A percentile compares a stretch with the other conserved stretches of the same genome.
These are phyloP conservation scores for Ridgeia piscesae DNA, from an alignment of 1,140 invertebrate species.

Conservation along the genomic window DNA sequence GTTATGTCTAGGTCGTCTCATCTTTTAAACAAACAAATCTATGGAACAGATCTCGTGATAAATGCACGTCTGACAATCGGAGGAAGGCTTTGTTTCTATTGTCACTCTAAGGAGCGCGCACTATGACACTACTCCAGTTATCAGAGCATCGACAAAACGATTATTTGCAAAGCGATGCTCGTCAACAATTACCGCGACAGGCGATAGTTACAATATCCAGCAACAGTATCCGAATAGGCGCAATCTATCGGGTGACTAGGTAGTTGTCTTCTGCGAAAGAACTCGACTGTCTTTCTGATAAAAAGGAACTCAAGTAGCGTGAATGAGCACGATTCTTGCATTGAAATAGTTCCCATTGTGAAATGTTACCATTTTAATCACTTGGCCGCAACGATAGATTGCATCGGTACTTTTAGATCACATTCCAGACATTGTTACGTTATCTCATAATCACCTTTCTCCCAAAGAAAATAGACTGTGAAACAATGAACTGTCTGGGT, in stretches of 20 bases:
- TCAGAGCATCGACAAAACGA: neutral
- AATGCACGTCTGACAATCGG: neutral
- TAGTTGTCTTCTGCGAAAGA: neutral
- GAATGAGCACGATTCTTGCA: too few species aligned
- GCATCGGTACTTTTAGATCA: too few species aligned
- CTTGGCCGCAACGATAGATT: too few species aligned
- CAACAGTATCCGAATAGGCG: neutral
- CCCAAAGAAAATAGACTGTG: too few species aligned
- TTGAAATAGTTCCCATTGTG: too few species aligned
- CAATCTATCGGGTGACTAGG: neutral
- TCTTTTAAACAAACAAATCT: neutral
- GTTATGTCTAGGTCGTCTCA: neutral
- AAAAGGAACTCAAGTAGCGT: neutral
- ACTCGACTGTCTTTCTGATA: neutral
- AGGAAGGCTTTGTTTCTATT: neutral
- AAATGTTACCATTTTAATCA: too few species aligned
- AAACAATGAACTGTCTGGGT: too few species aligned
- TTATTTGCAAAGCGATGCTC: neutral
- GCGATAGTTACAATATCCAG: neutral
- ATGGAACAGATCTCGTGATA: neutral
- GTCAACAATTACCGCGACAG: neutral
- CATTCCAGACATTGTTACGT: too few species aligned
- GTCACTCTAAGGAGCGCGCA: neutral
- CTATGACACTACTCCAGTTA: neutral
- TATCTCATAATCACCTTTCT: too few species aligned